Conservation (phyloP, 2,113 vertebrate genomes). For the Herpailurus yagouaroundi region DNA sequence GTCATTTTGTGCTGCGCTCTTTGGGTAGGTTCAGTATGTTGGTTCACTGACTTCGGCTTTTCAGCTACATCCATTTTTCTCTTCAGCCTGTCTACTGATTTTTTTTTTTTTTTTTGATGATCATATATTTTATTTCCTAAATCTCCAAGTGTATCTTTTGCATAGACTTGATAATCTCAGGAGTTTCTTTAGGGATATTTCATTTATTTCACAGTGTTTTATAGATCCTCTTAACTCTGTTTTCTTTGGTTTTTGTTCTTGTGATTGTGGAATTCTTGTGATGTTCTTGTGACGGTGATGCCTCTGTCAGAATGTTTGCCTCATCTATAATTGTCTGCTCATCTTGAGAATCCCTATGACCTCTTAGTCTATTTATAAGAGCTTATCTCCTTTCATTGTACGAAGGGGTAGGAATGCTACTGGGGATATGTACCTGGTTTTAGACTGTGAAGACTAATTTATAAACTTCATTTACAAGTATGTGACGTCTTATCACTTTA, state of each 20-base stretch:
- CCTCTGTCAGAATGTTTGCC: slow-evolving; percentile 6
- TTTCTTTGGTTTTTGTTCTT: slow-evolving; percentile 40
- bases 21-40: background rate
- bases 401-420: background rate
- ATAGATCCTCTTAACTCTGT: background rate
- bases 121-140: slow-evolving; percentile 1
- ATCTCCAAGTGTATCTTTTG: background rate
- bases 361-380: background rate
- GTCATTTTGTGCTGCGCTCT: background rate
- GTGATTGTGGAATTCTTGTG: background rate
- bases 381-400: background rate
- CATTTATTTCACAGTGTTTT: slow-evolving; percentile 35
- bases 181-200: background rate
- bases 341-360: background rate
- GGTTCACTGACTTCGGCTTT: background rate
- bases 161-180: background rate
- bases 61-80: background rate
- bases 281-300: background rate
- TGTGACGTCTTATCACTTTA: background rate
- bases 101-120: background rate
- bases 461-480: slow-evolving; percentile 18
- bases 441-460: slow-evolving; percentile 29
- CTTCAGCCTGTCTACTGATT: background rate
- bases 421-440: background rate
- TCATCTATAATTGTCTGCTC: background rate